A percentile compares a stretch with the other conserved stretches of the same genome.
phyloP scores from a whole-genome alignment of 2,888 invertebrate genomes.

The Invenusta paracnida region DNA sequence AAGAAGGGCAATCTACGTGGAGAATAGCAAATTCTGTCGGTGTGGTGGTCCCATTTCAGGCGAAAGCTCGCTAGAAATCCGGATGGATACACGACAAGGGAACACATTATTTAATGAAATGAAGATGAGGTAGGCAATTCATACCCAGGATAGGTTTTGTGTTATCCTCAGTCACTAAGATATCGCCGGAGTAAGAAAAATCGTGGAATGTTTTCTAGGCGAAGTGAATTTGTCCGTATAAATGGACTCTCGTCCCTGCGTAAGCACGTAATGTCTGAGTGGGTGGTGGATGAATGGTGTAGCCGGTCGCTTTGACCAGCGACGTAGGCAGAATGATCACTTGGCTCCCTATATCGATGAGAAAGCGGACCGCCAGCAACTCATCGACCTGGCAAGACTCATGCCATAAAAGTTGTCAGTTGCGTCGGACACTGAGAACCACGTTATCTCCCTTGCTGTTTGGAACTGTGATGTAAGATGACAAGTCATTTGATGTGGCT shows the following conservation, averaged over 20 bases:
- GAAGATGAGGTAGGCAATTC: background rate
- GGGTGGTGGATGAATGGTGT: background rate
- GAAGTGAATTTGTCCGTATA: background rate
- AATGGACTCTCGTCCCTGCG: background rate
- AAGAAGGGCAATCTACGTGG: slow-evolving; percentile 18
- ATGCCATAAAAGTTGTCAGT: background rate
- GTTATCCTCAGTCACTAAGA: background rate
- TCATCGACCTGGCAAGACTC: background rate
- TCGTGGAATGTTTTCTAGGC: background rate
- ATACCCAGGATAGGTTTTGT: background rate
- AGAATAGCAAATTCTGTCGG: background rate
- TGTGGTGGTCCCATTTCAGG: background rate
- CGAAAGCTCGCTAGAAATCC: background rate
- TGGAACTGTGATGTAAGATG: background rate
- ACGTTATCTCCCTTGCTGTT: background rate
- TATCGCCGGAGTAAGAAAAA: background rate
- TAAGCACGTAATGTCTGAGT: too few relatives aligned
- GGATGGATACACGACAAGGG: background rate
- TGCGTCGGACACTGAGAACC: background rate
- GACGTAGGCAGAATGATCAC: background rate
- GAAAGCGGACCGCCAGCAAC: background rate
- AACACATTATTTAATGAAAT: background rate
- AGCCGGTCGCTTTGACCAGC: background rate
- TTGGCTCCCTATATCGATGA: background rate
- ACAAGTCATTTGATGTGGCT: background rate